Conservation (phyloP, 2,888 invertebrate species). For the Drosophila subsilvestris region DNA sequence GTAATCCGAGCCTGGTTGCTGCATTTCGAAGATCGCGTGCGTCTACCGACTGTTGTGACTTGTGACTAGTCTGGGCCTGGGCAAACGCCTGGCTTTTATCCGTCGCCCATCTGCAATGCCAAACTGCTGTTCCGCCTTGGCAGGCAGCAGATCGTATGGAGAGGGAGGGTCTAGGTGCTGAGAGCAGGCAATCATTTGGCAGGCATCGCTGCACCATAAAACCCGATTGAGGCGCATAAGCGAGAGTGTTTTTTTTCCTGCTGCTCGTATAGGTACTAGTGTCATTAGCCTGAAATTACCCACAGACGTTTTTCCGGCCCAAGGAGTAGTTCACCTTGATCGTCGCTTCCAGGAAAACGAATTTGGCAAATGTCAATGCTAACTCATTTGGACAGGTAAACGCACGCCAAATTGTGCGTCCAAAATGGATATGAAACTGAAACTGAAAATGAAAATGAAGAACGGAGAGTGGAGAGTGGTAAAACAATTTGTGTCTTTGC, state of each 20-base stretch:
- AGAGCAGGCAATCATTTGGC: slow-evolving; percentile 40
- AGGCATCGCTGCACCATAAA: slow-evolving; percentile 73
- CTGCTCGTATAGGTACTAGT: slow-evolving; percentile 37
- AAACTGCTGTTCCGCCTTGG: slow-evolving; percentile 53
- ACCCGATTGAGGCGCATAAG: slow-evolving; percentile 39
- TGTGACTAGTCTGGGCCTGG: slow-evolving; percentile 65
- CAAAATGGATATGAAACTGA: background rate
- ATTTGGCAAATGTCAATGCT: slow-evolving; percentile 51
- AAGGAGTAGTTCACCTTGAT: slow-evolving; percentile 41
- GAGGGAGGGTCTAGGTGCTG: background rate
- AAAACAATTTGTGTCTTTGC: slow-evolving; percentile 40
- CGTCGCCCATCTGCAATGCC: slow-evolving; percentile 29
- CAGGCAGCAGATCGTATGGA: slow-evolving; percentile 39
- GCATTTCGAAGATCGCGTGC: slow-evolving; percentile 66
- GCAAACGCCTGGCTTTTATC: slow-evolving; percentile 68
- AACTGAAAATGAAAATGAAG: background rate
- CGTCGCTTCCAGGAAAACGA: background rate
- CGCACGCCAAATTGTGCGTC: slow-evolving; percentile 65
- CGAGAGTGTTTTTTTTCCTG: slow-evolving; percentile 69
- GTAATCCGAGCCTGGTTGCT: slow-evolving; percentile 41
- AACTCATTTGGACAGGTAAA: slow-evolving; percentile 63
- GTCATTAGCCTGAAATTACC: slow-evolving; percentile 75
- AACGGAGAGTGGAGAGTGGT: slow-evolving; percentile 17
- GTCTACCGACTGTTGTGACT: slow-evolving; percentile 45
- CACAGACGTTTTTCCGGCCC: slow-evolving; percentile 64